These are phyloP conservation scores for Gambusia yucatana DNA, from an alignment of 2,797 vertebrate species.

Conservation along the genomic window DNA sequence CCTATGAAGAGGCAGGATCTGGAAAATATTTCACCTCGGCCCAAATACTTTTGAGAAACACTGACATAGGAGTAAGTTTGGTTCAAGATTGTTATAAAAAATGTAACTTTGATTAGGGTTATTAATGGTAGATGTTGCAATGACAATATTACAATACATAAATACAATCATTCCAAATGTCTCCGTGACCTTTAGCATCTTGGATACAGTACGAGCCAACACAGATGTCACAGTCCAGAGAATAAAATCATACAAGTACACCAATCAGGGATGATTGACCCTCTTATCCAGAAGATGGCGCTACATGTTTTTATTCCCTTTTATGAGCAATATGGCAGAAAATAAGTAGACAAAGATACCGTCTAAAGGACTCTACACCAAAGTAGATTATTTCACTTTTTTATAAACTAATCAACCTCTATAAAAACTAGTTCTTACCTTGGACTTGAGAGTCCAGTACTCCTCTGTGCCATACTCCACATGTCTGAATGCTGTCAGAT, in stretches of 20 bases:
- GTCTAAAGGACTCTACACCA: background rate
- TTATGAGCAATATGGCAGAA: background rate
- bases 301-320: background rate
- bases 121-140: background rate
- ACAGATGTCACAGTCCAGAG: background rate
- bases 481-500: constrained; percentile 87
- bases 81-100: background rate
- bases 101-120: background rate
- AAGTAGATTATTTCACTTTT: background rate
- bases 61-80: background rate
- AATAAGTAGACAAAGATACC: background rate
- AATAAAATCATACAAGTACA: background rate
- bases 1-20: background rate
- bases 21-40: background rate
- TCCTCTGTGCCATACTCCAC: constrained; percentile 86
- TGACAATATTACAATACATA: background rate
- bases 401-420: background rate
- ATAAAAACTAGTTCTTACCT: constrained; percentile 78
- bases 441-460: constrained; percentile 87
- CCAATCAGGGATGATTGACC: background rate
- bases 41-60: background rate
- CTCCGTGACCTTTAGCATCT: background rate
- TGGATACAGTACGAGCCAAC: background rate
- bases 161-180: background rate
- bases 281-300: background rate